These are phyloP conservation scores for Dryobota labecula DNA, from an alignment of 2,888 invertebrate species.

Conservation along the genomic window DNA sequence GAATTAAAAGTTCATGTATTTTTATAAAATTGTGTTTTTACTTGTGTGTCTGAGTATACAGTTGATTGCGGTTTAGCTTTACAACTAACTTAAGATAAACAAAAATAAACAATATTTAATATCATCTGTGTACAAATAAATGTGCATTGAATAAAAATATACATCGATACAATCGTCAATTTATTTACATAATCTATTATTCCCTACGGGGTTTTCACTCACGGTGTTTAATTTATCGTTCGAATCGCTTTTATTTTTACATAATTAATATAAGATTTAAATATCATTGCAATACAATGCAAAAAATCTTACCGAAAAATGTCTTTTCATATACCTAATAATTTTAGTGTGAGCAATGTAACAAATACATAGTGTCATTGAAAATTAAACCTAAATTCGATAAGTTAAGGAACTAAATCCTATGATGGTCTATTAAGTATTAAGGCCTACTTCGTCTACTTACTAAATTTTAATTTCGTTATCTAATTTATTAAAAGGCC, in stretches of 20 bases:
- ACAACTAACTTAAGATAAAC: conserved; percentile 26
- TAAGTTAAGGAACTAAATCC: conserved; percentile 51
- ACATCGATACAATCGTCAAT: conserved; percentile 18
- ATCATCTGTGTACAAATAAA: conserved; percentile 44
- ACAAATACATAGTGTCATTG: conserved; percentile 39
- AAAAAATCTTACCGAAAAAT: conserved; percentile 41
- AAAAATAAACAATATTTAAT: conserved; percentile 28
- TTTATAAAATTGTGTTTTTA: conserved; percentile 10
- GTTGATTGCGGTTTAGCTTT: conserved; percentile 1
- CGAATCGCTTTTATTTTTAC: conserved; percentile 4
- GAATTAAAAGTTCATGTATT: not conserved
- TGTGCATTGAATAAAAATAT: conserved; percentile 3
- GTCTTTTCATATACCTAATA: conserved; percentile 62
- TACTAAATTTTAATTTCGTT: conserved; percentile 59
- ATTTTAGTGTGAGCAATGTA: conserved; percentile 48
- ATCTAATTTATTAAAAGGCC: conserved; percentile 54
- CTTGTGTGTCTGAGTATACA: conserved; percentile 23
- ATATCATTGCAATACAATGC: conserved; percentile 14
- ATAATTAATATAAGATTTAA: conserved; percentile 8
- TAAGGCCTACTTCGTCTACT: conserved; percentile 64
- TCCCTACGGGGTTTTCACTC: conserved; percentile 27
- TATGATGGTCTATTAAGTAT: conserved; percentile 61
- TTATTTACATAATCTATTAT: conserved; percentile 24
- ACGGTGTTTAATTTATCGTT: conserved; percentile 3
- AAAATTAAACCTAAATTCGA: conserved; percentile 54